Evolutionary conservation across 2,797 vertebrate species (phyloP).

Genomic region (Xenops minutus): DNA sequence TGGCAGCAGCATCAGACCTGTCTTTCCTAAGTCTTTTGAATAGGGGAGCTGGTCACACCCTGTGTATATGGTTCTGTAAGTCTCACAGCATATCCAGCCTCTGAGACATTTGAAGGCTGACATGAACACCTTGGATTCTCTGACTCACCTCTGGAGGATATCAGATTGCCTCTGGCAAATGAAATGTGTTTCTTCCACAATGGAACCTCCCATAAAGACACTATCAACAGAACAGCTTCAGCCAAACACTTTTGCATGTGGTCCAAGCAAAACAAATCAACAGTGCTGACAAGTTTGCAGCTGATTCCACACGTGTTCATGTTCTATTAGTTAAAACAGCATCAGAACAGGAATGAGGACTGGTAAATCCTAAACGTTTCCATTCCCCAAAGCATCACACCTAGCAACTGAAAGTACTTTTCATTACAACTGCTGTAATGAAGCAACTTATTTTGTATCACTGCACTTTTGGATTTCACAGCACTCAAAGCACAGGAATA

Average conservation of each 20-base stretch:
- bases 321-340: neutral
- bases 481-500: neutral
- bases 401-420: neutral
- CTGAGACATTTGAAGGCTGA: neutral
- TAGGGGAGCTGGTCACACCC: neutral
- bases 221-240: neutral
- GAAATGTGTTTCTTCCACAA: neutral
- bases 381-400: neutral
- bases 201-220: neutral
- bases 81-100: neutral
- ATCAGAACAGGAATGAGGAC: neutral
- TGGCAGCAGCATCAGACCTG: neutral
- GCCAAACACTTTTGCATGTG: neutral
- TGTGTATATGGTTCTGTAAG: neutral
- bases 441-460: neutral
- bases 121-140: neutral
- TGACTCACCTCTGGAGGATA: neutral
- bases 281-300: neutral
- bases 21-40: neutral
- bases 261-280: neutral
- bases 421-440: neutral
- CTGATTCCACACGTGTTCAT: neutral
- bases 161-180: neutral
- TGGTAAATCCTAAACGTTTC: neutral
- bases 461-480: neutral